These are phyloP conservation scores for Hemichromis elongatus DNA, from an alignment of 2,113 vertebrate species.

Conservation along the genomic window DNA sequence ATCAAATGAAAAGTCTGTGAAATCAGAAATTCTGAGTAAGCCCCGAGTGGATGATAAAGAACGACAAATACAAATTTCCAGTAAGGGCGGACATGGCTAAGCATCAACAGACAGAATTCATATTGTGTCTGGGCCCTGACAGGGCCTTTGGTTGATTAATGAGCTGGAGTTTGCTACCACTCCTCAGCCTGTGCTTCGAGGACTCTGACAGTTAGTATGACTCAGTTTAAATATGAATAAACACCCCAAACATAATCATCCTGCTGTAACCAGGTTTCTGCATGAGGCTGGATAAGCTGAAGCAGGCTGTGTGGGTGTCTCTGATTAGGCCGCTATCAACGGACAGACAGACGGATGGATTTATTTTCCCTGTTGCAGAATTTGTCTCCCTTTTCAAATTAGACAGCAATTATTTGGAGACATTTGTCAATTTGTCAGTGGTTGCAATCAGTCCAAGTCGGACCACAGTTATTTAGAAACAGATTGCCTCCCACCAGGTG, in stretches of 20 bases:
- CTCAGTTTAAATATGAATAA: not conserved
- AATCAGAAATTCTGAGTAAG: not conserved
- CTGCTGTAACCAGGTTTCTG: not conserved
- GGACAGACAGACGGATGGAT: not conserved
- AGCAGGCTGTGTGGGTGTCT: not conserved
- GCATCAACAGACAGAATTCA: too few species aligned
- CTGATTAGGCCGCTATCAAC: not conserved
- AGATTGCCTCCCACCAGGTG: not conserved
- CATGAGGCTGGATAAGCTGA: not conserved
- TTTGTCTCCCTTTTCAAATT: not conserved
- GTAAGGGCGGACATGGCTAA: not conserved
- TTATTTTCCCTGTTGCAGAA: not conserved
- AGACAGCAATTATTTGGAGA: not conserved
- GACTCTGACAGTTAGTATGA: not conserved
- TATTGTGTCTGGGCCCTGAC: too few species aligned
- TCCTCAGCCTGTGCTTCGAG: not conserved
- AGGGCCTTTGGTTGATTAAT: not conserved
- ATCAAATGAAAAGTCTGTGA: not conserved
- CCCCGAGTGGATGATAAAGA: rapidly evolving
- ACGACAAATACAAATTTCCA: not conserved
- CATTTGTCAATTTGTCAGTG: not conserved
- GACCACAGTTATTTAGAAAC: not conserved
- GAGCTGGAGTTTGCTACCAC: not conserved
- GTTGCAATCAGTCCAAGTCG: not conserved
- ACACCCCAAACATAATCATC: not conserved